A percentile compares a stretch with the other conserved stretches of the same genome.
Evolutionary conservation across 92 coral and sea anemone species (phyloP).

Genomic region (Parazoanthus atlanticus): DNA sequence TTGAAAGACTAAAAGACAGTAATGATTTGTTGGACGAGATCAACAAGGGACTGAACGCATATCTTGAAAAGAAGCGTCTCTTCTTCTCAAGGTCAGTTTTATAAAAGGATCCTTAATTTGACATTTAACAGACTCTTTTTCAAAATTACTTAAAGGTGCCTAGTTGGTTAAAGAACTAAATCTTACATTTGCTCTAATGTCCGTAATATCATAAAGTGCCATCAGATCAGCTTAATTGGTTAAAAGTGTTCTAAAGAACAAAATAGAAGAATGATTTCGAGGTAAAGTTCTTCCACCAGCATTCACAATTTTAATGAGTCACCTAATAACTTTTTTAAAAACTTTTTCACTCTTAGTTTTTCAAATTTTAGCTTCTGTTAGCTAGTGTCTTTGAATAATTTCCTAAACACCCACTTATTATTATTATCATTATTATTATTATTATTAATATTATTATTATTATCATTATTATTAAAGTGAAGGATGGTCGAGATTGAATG

Average conservation of each 20-base stretch:
- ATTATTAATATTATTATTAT: too few relatives aligned
- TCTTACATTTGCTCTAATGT: background rate
- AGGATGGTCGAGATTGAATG: background rate
- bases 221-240: background rate
- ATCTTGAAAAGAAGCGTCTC: conserved; percentile 95
- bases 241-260: background rate
- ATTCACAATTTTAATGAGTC: too few relatives aligned
- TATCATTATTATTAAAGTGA: too few relatives aligned
- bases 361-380: too few relatives aligned
- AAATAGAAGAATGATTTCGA: too few relatives aligned
- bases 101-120: too few relatives aligned
- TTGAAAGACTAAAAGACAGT: conserved; percentile 90
- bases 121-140: background rate
- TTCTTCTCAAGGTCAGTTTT: conserved; percentile 92
- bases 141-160: background rate
- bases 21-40: conserved; percentile 92
- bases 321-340: too few relatives aligned
- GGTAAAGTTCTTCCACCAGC: too few relatives aligned
- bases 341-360: too few relatives aligned
- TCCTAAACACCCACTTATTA: too few relatives aligned
- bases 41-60: conserved; percentile 97
- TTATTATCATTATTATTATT: too few relatives aligned
- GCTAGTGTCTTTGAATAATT: too few relatives aligned
- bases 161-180: background rate
- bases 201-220: background rate